Evolutionary conservation across 2,888 invertebrate genomes (phyloP).

Genomic region (Tipula vernalis): DNA sequence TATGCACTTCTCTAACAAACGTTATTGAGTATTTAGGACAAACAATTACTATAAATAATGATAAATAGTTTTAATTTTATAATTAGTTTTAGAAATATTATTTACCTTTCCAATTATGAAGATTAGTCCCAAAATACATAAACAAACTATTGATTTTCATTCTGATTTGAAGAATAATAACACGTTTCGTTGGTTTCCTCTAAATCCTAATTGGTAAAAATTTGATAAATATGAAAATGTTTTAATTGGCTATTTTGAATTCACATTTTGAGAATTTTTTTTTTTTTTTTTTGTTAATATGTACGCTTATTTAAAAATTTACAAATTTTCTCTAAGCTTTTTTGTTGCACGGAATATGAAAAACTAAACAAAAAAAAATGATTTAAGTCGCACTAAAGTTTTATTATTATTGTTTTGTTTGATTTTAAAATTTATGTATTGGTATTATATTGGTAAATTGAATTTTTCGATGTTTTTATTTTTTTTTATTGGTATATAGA

Average conservation of each 20-base stretch:
- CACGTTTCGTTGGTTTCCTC: not conserved
- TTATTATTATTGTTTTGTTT: not conserved
- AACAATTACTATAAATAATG: not conserved
- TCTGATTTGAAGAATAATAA: not conserved
- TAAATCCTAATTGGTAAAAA: not conserved
- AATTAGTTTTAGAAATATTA: not conserved
- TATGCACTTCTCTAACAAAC: not conserved
- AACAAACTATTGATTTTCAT: not conserved
- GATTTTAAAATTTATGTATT: not conserved
- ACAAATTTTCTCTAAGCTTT: not conserved
- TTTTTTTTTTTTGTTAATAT: not conserved
- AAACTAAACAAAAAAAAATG: not conserved
- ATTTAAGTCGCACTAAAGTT: not conserved
- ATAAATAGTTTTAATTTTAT: not conserved
- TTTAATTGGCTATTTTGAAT: not conserved
- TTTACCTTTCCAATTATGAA: not conserved
- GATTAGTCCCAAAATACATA: not conserved
- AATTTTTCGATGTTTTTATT: not conserved
- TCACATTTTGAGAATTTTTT: not conserved
- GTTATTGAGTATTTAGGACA: not conserved
- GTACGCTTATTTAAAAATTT: not conserved
- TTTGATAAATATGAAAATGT: not conserved
- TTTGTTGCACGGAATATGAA: not conserved
- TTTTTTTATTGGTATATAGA: not conserved
- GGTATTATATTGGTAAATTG: not conserved